Evolutionary conservation across 1,140 invertebrate genomes (phyloP).

Genomic region (Latrodectus geometricus): DNA sequence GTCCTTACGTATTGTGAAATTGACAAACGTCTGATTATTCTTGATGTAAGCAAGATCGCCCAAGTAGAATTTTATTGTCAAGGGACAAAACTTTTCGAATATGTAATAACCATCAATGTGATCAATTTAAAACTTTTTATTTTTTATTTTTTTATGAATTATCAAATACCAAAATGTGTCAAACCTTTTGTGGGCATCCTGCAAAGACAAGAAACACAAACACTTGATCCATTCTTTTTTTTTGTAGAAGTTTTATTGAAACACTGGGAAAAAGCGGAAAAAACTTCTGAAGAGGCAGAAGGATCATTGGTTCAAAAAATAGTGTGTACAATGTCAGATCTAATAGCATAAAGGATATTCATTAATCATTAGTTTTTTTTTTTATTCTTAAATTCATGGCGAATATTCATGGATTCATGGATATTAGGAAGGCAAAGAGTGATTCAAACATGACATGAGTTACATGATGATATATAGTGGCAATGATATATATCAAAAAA

Average conservation of each 20-base stretch:
- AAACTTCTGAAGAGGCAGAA: constrained; percentile 62
- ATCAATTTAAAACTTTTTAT: too few species aligned
- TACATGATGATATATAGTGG: constrained; percentile 52
- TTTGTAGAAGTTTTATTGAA: constrained; percentile 62
- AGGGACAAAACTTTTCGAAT: too few species aligned
- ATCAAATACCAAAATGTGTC: too few species aligned
- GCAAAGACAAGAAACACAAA: too few species aligned
- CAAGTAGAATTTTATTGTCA: too few species aligned
- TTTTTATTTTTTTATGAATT: too few species aligned
- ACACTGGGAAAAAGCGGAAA: constrained; percentile 61
- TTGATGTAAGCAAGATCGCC: too few species aligned
- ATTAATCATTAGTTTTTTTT: not conserved
- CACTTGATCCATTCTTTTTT: not conserved
- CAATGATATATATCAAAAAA: constrained; percentile 42
- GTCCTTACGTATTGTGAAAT: too few species aligned
- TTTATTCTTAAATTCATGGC: not conserved
- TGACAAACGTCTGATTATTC: too few species aligned
- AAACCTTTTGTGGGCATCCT: too few species aligned
- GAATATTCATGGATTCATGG: constrained; percentile 13
- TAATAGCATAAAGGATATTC: constrained; percentile 50
- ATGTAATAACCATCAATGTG: too few species aligned
- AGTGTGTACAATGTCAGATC: constrained; percentile 61
- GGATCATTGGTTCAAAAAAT: constrained; percentile 59
- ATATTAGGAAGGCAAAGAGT: constrained; percentile 57
- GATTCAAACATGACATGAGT: constrained; percentile 54